Conservation (phyloP, 2,113 vertebrate genomes). For the Neogale vison region DNA sequence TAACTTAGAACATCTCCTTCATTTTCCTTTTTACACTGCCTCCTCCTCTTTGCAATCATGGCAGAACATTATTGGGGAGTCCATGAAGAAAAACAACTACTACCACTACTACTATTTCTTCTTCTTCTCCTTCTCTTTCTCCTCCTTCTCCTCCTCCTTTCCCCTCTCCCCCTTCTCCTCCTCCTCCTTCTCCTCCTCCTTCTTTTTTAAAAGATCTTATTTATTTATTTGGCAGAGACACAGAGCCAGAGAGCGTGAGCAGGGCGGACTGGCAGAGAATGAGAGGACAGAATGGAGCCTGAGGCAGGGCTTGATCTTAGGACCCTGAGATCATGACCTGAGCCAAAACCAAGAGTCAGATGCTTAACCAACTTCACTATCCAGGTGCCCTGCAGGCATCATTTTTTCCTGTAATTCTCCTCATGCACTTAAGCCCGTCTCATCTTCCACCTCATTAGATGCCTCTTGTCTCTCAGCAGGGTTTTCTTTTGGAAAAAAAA, state of each 20-base stretch:
- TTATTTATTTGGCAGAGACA: no score
- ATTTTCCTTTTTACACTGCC: background rate
- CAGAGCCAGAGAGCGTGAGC: no score
- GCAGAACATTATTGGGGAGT: background rate
- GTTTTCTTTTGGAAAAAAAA: background rate
- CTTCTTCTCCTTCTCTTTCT: no score
- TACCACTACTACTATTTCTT: no score
- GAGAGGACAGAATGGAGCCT: background rate
- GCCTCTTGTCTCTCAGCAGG: background rate
- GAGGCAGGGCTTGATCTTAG: background rate
- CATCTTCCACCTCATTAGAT: background rate
- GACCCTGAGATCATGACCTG: background rate
- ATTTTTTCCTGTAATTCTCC: background rate
- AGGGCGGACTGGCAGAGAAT: no score
- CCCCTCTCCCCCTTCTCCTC: fast-evolving
- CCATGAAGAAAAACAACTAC: background rate
- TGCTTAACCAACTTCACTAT: background rate
- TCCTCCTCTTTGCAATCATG: background rate
- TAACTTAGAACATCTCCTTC: background rate
- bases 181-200: no score
- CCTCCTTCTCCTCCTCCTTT: no score
- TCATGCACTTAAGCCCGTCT: background rate
- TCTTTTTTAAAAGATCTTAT: no score
- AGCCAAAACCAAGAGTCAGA: background rate
- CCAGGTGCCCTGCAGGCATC: background rate